Percentiles rank a stretch among this genome's conserved stretches.
Evolutionary conservation across 1,140 invertebrate species (phyloP).

Genomic region (Nephila pilipes): DNA sequence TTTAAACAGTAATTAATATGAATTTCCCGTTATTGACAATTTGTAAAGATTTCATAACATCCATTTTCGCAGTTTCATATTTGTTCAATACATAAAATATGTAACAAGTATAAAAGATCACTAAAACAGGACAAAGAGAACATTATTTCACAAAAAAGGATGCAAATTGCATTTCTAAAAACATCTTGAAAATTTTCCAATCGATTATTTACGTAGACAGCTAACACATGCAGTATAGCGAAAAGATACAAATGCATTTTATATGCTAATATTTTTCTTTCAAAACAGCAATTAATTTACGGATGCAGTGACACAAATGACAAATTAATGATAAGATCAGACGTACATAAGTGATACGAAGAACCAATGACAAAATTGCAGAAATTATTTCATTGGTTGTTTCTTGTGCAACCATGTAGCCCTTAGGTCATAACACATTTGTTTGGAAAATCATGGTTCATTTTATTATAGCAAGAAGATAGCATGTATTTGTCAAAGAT

Average conservation of each 20-base stretch:
- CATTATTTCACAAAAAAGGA: no score
- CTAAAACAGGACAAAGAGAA: no score
- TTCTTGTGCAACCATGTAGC: not conserved
- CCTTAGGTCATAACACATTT: not conserved
- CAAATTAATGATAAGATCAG: conserved; percentile 11
- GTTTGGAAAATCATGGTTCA: not conserved
- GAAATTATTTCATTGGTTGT: conserved; percentile 11
- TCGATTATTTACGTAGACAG: not conserved
- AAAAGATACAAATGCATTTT: not conserved
- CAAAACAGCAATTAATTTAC: not conserved
- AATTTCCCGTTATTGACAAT: no score
- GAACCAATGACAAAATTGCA: not conserved
- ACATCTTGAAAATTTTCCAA: not conserved
- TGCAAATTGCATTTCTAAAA: no score
- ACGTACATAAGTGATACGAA: not conserved
- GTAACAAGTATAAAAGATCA: no score
- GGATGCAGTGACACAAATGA: not conserved
- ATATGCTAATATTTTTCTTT: not conserved
- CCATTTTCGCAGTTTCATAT: no score
- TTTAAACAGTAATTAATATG: no score
- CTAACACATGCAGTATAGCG: not conserved
- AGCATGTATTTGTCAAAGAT: not conserved
- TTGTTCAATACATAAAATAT: no score
- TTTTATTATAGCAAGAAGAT: not conserved
- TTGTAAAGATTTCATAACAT: no score